Base-by-base conservation (phyloP, 2,113 vertebrate species). In the Recurvirostra avosetta region DNA sequence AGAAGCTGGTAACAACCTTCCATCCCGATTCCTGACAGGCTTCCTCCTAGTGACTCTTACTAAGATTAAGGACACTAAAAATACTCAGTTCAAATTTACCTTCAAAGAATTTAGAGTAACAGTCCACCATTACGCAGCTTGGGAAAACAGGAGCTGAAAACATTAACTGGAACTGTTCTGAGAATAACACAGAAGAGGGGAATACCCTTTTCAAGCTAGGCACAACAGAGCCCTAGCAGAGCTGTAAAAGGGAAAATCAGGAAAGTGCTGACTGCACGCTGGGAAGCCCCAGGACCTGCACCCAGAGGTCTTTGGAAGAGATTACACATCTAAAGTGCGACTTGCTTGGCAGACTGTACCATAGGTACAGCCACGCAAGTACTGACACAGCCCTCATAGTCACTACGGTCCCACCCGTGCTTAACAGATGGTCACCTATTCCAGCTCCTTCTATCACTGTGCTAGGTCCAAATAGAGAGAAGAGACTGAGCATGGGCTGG, bases 241-340 rank as follows among this genome's bases (percentile, higher is more conserved):
- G 45, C 20, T 43, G 36, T 20, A 8, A 45, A 88, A 62, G 13
- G 8, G 34, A 66, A 81, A 67, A 41, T 17, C 34, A 84, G 34
- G 18, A 30, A 68, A 77, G 19, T 0, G 0, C 58, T 26, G 27
- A 6, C 25, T 78, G 89, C 53, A 6, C 2, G 2, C 40, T n/a
- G 15, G 34, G 78, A 82, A 82, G 61, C 29, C 29, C 25, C 34
- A 49, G n/a, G 32, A 41, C 27, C 59, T 66, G 38, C 22, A 89
- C 12, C 20, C 41, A 55, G 38, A 91, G 27, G 56, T 53, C 68
- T 52, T 2, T 49, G 59, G 66, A 84, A 53, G 50, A 47, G 15
- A 75, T 18, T 5, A 7, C 52, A 78, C 0, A 2, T 14, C n/a
- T 26, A 0, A 63, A 90, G 52, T 10, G 43, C 34, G 38, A 41